A percentile compares a stretch with the other conserved stretches of the same genome.
These are phyloP conservation scores for Microcebus murinus DNA, from an alignment of 2,113 vertebrate species.

Conservation along the genomic window DNA sequence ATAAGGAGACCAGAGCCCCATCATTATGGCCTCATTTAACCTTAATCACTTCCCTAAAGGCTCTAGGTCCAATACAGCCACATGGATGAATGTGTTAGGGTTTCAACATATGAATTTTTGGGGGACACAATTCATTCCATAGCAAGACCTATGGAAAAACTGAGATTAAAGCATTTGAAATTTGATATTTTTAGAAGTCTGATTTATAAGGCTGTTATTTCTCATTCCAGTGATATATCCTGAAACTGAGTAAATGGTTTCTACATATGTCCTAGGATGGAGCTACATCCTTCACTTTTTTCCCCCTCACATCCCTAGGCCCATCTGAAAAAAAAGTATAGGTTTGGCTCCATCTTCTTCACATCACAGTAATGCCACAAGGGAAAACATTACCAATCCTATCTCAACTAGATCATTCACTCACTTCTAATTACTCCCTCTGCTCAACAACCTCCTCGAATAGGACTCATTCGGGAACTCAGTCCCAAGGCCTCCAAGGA, in stretches of 20 bases:
- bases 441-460: background rate
- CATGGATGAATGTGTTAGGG: background rate
- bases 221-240: background rate
- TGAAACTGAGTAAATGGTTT: background rate
- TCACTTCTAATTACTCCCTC: conserved; percentile 1
- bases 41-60: background rate
- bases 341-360: background rate
- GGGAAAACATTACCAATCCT: background rate
- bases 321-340: background rate
- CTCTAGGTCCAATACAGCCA: background rate
- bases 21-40: background rate
- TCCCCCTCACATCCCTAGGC: background rate
- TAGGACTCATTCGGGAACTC: background rate
- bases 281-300: background rate
- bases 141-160: background rate
- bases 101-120: background rate
- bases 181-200: background rate
- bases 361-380: background rate
- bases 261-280: background rate
- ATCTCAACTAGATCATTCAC: background rate
- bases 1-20: background rate
- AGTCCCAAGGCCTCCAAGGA: background rate
- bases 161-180: background rate
- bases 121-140: background rate
- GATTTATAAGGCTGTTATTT: background rate